phyloP scores from a whole-genome alignment of 2,797 vertebrate genomes.

The Loriculus beryllinus region DNA sequence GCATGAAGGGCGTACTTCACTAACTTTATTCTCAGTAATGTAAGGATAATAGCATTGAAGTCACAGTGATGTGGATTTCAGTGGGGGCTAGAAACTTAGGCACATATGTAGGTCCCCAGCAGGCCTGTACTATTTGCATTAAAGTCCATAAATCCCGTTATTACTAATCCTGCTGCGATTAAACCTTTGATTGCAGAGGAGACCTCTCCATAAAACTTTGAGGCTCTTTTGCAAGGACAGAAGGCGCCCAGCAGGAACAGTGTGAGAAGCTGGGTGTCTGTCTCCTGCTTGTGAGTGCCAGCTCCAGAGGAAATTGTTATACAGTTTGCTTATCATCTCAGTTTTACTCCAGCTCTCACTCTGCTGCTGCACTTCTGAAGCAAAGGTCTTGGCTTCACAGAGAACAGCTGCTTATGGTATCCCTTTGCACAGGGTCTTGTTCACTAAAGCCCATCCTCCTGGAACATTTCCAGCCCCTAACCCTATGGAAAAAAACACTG shows the following conservation, averaged over 20 bases:
- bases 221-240: constrained; percentile 20
- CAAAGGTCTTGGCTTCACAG: background rate
- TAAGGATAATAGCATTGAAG: background rate
- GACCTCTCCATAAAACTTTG: constrained; percentile 3
- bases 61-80: background rate
- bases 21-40: background rate
- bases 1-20: background rate
- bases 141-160: background rate
- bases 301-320: background rate
- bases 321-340: background rate
- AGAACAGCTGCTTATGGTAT: constrained; percentile 8
- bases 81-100: background rate
- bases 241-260: constrained; percentile 28
- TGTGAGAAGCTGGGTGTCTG: constrained; percentile 35
- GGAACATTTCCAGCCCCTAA: background rate
- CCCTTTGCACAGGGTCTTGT: background rate
- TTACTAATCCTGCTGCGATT: background rate
- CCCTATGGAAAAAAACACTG: background rate
- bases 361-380: background rate
- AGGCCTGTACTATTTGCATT: background rate
- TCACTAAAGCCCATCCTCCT: background rate
- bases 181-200: constrained; percentile 18
- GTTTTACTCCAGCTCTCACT: background rate
- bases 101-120: background rate
- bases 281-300: background rate